Conservation (phyloP, 2,797 vertebrate genomes). For the Dendrocincla fuliginosa region DNA sequence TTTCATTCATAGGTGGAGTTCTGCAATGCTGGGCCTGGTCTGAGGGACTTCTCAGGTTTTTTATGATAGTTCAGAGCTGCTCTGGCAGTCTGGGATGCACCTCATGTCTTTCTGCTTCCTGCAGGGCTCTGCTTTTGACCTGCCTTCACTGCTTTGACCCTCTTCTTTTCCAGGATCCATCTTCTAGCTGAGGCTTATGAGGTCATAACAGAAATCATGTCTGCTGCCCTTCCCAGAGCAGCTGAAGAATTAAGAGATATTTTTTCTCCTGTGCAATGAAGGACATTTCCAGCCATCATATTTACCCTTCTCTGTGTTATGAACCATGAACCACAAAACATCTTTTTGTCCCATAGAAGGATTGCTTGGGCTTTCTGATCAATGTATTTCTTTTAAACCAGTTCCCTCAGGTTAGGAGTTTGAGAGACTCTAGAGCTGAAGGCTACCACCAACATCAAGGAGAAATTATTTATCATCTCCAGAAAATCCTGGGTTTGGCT, state of each 20-base stretch:
- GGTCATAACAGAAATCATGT: not conserved
- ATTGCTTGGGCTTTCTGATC: not conserved
- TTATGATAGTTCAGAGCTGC: not conserved
- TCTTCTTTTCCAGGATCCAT: not conserved
- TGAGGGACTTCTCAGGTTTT: not conserved
- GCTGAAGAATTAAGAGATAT: not conserved
- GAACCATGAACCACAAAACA: not conserved
- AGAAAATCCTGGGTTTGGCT: not conserved
- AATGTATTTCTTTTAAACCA: accelerated
- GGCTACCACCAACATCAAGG: not conserved
- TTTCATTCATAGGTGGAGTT: not conserved
- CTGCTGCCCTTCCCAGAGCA: not conserved
- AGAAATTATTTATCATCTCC: not conserved
- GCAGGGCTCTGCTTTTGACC: not conserved
- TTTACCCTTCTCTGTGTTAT: not conserved
- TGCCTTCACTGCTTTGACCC: not conserved
- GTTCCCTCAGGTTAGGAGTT: not conserved
- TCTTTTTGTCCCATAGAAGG: not conserved
- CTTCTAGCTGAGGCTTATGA: not conserved
- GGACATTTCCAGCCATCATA: not conserved
- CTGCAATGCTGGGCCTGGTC: not conserved
- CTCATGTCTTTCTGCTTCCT: not conserved
- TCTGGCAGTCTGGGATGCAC: not conserved
- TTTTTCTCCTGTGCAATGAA: not conserved
- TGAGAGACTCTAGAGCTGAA: not conserved